Base-by-base conservation (phyloP, 2,113 vertebrate species). In the Lepus timidus region DNA sequence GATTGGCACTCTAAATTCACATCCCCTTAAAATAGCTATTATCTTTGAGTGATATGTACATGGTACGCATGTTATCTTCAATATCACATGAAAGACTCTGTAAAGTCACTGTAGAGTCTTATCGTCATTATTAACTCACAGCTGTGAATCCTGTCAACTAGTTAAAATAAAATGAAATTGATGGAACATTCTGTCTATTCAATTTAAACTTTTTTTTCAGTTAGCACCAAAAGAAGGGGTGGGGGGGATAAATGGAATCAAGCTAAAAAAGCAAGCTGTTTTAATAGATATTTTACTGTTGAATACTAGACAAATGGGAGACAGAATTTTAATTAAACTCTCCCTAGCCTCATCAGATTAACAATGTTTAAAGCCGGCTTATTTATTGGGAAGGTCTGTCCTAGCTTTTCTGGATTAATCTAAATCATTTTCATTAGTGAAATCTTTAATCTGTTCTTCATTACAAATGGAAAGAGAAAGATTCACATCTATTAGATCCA, bases 321-420 rank as follows among this genome's bases (percentile, higher is more conserved):
- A 91, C 4, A 91, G 44, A 95, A 82, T 96, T 98, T 94, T 97
- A 97, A 95, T 82, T 94, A 97, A 96, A 97, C 70, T 92, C 39
- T 97, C 90, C 74, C 85, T 84, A 70, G 89, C 74, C 36, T 96
- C 81, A 93, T 92, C 96, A 93, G 94, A 94, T 98, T 97, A 96
- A 93, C 82, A 95, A 82, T 22, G 76, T 96, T 94, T 31, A 95
- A 97, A 97, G 58, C 25, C 19, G 7, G 78, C 73, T 92, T 96
- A 85, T 8, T 94, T 97, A 95, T 97, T 91, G 71, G 93, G 55
- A 96, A 96, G 64, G 11, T 64, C 85, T 92, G 13, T 33, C 23
- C 20, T 81, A 80, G 89, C 73, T 94, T 73, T 97, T 96, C 83
- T 78, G 87, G 87, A 94, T 87, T 97, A 95, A 95, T 96, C 86